Percentiles rank a stretch among this genome's conserved stretches.
These are phyloP conservation scores for Zaprionus nigranus DNA, from an alignment of 1,140 invertebrate species.

Conservation along the genomic window DNA sequence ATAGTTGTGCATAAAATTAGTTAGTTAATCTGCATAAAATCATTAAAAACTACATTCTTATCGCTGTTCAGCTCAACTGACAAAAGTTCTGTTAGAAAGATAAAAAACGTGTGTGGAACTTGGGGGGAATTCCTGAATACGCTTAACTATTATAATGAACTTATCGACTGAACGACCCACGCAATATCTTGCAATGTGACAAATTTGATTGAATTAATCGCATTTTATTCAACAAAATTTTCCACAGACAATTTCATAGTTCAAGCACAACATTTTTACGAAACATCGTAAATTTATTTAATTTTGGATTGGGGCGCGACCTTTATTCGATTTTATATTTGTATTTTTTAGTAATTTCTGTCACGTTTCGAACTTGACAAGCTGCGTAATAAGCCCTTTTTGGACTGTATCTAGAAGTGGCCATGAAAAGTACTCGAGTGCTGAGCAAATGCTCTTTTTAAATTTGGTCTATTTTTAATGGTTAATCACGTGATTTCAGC, in stretches of 20 bases:
- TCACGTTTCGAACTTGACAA: slow-evolving; percentile 31
- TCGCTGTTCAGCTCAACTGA: background rate
- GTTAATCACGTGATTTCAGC: slow-evolving; percentile 53
- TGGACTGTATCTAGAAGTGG: slow-evolving; percentile 21
- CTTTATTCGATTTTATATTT: slow-evolving; percentile 14
- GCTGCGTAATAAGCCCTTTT: slow-evolving; percentile 27
- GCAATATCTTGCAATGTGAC: background rate
- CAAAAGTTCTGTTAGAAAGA: slow-evolving; percentile 12
- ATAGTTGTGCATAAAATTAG: slow-evolving; percentile 20
- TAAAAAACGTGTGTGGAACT: background rate
- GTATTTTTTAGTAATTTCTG: slow-evolving; percentile 25
- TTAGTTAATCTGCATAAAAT: slow-evolving; percentile 22
- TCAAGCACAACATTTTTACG: slow-evolving; percentile 63
- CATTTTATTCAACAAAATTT: slow-evolving; percentile 51
- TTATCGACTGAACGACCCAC: slow-evolving; percentile 14
- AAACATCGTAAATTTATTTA: slow-evolving; percentile 30
- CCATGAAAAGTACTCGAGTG: slow-evolving; percentile 35
- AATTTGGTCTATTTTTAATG: slow-evolving; percentile 32
- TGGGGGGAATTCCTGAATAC: background rate
- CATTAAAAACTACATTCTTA: slow-evolving; percentile 22
- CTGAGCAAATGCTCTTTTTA: slow-evolving; percentile 4
- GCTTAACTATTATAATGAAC: background rate
- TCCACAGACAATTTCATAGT: slow-evolving; percentile 55
- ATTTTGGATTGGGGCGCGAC: slow-evolving; percentile 34
- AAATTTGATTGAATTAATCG: background rate